A percentile compares a stretch with the other conserved stretches of the same genome.
Evolutionary conservation across 2,888 invertebrate genomes (phyloP).

Genomic region (Prenolepis imparis): DNA sequence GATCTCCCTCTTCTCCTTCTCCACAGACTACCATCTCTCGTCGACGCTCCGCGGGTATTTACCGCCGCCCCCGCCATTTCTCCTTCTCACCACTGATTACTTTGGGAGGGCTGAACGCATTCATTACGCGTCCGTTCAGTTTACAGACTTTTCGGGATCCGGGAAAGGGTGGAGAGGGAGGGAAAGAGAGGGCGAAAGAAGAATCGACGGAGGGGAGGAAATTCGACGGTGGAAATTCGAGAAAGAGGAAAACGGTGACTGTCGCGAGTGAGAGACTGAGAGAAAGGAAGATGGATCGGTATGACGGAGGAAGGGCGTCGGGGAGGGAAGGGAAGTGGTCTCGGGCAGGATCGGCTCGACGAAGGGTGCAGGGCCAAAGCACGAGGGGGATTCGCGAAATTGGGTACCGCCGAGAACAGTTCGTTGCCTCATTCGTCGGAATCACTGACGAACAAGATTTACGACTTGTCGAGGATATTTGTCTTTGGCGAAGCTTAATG

Average conservation of each 20-base stretch:
- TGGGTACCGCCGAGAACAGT: slow-evolving; percentile 13
- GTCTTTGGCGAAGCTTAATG: background rate
- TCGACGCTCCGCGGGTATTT: slow-evolving; percentile 16
- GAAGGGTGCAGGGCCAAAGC: slow-evolving; percentile 32
- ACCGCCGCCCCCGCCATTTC: slow-evolving; percentile 41
- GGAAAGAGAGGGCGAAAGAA: background rate
- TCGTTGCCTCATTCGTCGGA: slow-evolving; percentile 24
- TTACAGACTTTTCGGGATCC: slow-evolving; percentile 78
- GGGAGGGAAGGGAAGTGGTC: slow-evolving; percentile 37
- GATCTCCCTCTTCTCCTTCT: slow-evolving; percentile 50
- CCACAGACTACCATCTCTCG: background rate
- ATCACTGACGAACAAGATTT: slow-evolving; percentile 38
- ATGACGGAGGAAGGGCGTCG: background rate
- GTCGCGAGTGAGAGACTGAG: slow-evolving; percentile 56
- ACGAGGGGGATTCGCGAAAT: slow-evolving; percentile 43
- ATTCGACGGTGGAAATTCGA: slow-evolving; percentile 66
- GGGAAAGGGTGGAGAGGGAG: background rate
- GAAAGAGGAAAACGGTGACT: slow-evolving; percentile 69
- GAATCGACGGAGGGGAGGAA: slow-evolving; percentile 52
- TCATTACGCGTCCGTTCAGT: slow-evolving; percentile 79
- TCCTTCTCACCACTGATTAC: slow-evolving; percentile 70
- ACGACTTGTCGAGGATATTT: slow-evolving; percentile 32
- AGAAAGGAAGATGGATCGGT: slow-evolving; percentile 52
- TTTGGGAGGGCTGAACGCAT: slow-evolving; percentile 79
- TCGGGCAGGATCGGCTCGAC: slow-evolving; percentile 42